These are phyloP conservation scores for Ceratosolen solmsi DNA, from an alignment of 1,140 invertebrate genomes.

Conservation along the genomic window DNA sequence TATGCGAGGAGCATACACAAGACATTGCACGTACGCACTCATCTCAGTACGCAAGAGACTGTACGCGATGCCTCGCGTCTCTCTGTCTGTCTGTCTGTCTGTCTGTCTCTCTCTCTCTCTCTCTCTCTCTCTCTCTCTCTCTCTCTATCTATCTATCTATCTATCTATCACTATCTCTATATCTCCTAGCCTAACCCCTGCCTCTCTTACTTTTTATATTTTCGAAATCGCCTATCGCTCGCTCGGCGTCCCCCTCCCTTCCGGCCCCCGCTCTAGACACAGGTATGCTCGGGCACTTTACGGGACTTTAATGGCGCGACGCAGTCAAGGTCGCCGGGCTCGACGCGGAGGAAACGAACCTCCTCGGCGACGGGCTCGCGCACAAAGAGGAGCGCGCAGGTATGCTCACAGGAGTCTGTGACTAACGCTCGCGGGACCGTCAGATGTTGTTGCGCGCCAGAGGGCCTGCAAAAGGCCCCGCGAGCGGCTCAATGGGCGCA, in stretches of 20 bases:
- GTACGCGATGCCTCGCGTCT: not conserved
- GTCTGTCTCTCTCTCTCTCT: not conserved
- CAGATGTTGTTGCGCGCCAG: conserved; percentile 21
- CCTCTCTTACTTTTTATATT: not conserved
- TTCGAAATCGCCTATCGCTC: not conserved
- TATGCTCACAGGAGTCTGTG: conserved; percentile 23
- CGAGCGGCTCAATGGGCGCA: conserved; percentile 7
- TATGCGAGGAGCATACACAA: not conserved
- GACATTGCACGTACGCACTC: conserved; percentile 3
- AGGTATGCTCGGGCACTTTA: conserved; percentile 33
- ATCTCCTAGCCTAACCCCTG: not conserved
- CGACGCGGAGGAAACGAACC: not conserved
- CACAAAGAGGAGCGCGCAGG: conserved; percentile 24
- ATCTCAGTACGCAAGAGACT: not conserved
- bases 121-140: conserved; percentile 9
- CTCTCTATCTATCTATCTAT: not conserved
- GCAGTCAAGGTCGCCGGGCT: conserved; percentile 42
- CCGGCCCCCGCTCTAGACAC: not conserved
- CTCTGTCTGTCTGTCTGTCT: not conserved
- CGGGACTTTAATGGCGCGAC: conserved; percentile 49
- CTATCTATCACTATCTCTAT: not conserved
- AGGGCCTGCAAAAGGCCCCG: conserved; percentile 4
- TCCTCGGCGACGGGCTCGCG: not conserved
- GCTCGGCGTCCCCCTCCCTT: not conserved
- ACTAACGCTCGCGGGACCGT: conserved; percentile 12